These are phyloP conservation scores for Nesogale talazaci DNA, from an alignment of 2,113 vertebrate genomes.

Conservation along the genomic window DNA sequence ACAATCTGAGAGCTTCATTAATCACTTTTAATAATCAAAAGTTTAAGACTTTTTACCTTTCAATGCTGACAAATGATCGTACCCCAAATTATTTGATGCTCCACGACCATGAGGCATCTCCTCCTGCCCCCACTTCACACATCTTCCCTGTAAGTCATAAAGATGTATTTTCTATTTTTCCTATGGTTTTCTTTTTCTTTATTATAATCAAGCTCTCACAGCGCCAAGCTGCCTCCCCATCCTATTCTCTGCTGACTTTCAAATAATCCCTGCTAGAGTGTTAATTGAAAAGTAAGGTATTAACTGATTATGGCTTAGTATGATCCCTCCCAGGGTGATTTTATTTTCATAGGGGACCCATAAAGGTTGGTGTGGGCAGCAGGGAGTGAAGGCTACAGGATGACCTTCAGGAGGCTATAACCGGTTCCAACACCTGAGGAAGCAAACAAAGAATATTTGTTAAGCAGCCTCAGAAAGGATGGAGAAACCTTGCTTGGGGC, in stretches of 20 bases:
- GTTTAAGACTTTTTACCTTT: not conserved
- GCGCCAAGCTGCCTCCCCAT: not conserved
- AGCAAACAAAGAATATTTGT: slow-evolving; percentile 80
- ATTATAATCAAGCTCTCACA: slow-evolving; percentile 23
- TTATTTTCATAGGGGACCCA: slow-evolving; percentile 66
- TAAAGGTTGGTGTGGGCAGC: slow-evolving; percentile 29
- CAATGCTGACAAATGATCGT: not conserved
- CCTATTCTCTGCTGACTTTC: slow-evolving; percentile 64
- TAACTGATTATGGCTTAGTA: slow-evolving; percentile 65
- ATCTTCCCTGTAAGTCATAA: not conserved
- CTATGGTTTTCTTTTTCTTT: not conserved
- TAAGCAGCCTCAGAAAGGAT: slow-evolving; percentile 68
- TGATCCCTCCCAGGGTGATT: slow-evolving; percentile 42
- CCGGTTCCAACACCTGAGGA: slow-evolving; percentile 62
- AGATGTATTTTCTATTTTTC: not conserved
- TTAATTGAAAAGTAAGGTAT: slow-evolving; percentile 78
- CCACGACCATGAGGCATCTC: not conserved
- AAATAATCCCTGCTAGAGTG: slow-evolving; percentile 58
- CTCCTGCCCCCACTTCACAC: too few relatives aligned
- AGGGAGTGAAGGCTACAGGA: slow-evolving; percentile 53
- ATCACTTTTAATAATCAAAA: not conserved
- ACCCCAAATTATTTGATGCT: not conserved
- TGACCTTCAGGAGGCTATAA: slow-evolving; percentile 74
- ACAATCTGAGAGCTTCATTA: not conserved
- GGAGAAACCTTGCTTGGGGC: slow-evolving; percentile 68